Base-by-base conservation (phyloP, 1,140 invertebrate species). In the Zophobas atratus region DNA sequence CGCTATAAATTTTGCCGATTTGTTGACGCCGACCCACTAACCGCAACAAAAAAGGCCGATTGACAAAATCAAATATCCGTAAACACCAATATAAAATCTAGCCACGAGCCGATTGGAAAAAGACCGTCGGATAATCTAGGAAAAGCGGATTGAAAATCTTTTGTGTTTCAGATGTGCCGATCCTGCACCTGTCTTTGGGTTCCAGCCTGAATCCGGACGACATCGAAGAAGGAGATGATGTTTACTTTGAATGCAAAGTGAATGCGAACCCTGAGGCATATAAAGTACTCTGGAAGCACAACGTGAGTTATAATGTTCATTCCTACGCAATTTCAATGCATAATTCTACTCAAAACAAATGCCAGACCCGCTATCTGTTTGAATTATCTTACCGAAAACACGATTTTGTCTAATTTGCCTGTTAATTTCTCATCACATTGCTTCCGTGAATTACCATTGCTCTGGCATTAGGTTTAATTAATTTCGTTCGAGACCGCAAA, bases 211-310 rank as follows among this genome's bases (percentile, higher is more conserved):
- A 96, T 89, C 94, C 94, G 0, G 91, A 94, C 81, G 94, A 96
- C 86, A 96, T 97, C 80, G 94, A 95, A 85, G 95, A 97, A 88
- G 94, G 94, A 51, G 94, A 96, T 84, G 95, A 97, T 87, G 95
- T 96, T 70, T 97, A 97, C 86, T 96, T 97, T 85, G 94, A 95
- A 86, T 97, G 96, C 87, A 93, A 93, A 85, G 93, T 97, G 76
- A 91, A 92, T 84, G 93, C 95, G 75, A 97, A 97, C 89, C 95
- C 95, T 3, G 88, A 89, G 55, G 93, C 94, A 82, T 95, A 96
- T 86, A 96, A 96, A 92, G 93, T 97, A 80, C 89, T 95, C 49
- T 97, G 95, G 95, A 94, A 94, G 84, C 96, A 97, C 87, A 96
- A 97, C 86, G 96, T 97, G 89, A 95, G 94, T 94, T 75, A 75